Evolutionary conservation across 2,113 vertebrate species (phyloP).

Genomic region (Australoheros scitulus): DNA sequence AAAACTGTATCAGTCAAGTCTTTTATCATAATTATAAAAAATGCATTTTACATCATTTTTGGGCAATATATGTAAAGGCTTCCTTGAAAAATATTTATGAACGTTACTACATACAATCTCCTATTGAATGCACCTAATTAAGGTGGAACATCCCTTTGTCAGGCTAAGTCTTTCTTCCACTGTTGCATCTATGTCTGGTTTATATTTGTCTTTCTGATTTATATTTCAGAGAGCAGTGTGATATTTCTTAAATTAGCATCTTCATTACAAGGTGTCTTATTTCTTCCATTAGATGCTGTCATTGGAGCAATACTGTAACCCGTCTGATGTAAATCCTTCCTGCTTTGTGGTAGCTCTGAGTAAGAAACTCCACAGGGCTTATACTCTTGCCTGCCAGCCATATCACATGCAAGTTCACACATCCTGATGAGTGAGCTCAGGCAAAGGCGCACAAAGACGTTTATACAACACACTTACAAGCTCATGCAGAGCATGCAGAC

Average conservation of each 20-base stretch:
- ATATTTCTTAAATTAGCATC: conserved; percentile 75
- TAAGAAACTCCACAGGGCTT: conserved; percentile 45
- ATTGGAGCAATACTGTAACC: conserved; percentile 61
- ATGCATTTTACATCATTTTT: neutral
- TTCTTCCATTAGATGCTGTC: conserved; percentile 74
- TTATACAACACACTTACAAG: neutral
- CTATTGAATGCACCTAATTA: conserved; percentile 8
- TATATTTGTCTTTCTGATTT: conserved; percentile 52
- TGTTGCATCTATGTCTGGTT: conserved; percentile 31
- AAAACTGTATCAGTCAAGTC: neutral
- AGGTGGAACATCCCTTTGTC: conserved; percentile 2
- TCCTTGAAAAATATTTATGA: neutral
- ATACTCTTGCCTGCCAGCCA: conserved; percentile 23
- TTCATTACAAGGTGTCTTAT: conserved; percentile 76
- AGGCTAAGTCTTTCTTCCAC: conserved; percentile 1
- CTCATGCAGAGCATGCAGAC: neutral
- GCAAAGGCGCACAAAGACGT: conserved; percentile 12
- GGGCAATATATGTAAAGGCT: neutral
- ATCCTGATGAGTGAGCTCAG: neutral
- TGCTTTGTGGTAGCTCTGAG: conserved; percentile 60
- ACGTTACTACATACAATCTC: neutral
- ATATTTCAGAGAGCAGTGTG: conserved; percentile 56
- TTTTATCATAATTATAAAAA: neutral
- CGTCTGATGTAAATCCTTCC: conserved; percentile 70
- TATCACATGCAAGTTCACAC: conserved; percentile 16